Conservation (phyloP, 2,888 invertebrate species). For the Entomobrya proxima region DNA sequence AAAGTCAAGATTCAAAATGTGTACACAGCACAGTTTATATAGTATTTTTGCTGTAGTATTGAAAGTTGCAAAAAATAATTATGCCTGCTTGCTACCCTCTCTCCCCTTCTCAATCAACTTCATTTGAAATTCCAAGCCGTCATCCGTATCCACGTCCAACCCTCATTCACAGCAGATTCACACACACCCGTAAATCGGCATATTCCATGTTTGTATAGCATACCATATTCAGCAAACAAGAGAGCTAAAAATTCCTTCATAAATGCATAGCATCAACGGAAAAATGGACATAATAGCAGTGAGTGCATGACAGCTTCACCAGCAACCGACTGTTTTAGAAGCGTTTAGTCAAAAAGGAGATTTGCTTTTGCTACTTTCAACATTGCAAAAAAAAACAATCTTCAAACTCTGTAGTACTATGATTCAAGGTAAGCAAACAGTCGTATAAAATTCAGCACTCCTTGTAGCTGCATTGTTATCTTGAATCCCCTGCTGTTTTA, state of each 20-base stretch:
- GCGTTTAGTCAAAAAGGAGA: background rate
- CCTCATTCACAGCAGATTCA: constrained; percentile 39
- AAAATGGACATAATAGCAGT: background rate
- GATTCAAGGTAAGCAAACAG: constrained; percentile 49
- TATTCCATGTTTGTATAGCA: constrained; percentile 40
- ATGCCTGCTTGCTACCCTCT: constrained; percentile 21
- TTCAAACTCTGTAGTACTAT: background rate
- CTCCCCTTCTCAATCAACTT: constrained; percentile 36
- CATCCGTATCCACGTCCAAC: constrained; percentile 23
- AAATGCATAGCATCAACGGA: background rate
- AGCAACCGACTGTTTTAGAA: background rate
- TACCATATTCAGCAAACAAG: constrained; percentile 1
- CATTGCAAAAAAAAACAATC: constrained; percentile 24
- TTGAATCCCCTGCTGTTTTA: constrained; percentile 54
- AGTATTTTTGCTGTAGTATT: background rate
- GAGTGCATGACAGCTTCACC: constrained; percentile 2
- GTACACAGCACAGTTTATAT: background rate
- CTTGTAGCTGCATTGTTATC: background rate
- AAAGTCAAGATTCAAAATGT: too few relatives aligned
- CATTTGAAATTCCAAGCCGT: constrained; percentile 42
- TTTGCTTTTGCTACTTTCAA: background rate
- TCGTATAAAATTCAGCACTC: background rate
- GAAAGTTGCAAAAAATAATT: constrained; percentile 20
- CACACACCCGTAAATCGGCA: constrained; percentile 29
- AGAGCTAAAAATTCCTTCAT: background rate